Evolutionary conservation across 30 jellyfish, hydroid and myxozoan genomes (phyloP).

Genomic region (Rhopilema esculentum): DNA sequence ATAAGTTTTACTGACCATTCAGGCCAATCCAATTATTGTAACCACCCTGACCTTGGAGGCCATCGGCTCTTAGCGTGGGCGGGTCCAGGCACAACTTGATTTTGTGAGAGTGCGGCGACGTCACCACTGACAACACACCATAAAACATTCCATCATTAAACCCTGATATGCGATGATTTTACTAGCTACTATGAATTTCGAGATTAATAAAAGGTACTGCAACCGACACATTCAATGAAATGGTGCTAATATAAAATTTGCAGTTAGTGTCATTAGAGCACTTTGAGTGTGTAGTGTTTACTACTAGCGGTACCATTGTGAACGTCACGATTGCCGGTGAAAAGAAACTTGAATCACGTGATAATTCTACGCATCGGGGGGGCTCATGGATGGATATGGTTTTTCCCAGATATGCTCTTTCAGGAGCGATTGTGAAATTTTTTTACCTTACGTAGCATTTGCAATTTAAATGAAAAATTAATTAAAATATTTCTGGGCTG

Average conservation of each 20-base stretch:
- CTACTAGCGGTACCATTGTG: not conserved
- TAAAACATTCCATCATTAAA: not conserved
- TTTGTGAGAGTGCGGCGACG: not conserved
- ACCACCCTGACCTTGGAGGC: too few relatives aligned
- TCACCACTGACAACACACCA: not conserved
- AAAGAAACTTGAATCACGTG: not conserved
- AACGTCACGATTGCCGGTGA: not conserved
- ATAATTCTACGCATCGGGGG: not conserved
- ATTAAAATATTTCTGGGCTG: not conserved
- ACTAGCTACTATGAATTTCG: too few relatives aligned
- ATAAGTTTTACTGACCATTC: too few relatives aligned
- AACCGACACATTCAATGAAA: too few relatives aligned
- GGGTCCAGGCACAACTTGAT: not conserved
- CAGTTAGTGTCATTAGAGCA: not conserved
- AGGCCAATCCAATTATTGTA: too few relatives aligned
- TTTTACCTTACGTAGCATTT: too few relatives aligned
- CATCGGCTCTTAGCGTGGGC: too few relatives aligned
- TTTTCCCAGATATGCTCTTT: too few relatives aligned
- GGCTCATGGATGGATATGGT: too few relatives aligned
- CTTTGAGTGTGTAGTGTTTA: constrained; percentile 8
- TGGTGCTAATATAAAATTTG: not conserved
- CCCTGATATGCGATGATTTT: not conserved
- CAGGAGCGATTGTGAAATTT: too few relatives aligned
- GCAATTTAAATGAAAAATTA: too few relatives aligned
- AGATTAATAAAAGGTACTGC: too few relatives aligned